These are phyloP conservation scores for Hiodon tergisus DNA, from an alignment of 2,113 vertebrate genomes.

Conservation along the genomic window DNA sequence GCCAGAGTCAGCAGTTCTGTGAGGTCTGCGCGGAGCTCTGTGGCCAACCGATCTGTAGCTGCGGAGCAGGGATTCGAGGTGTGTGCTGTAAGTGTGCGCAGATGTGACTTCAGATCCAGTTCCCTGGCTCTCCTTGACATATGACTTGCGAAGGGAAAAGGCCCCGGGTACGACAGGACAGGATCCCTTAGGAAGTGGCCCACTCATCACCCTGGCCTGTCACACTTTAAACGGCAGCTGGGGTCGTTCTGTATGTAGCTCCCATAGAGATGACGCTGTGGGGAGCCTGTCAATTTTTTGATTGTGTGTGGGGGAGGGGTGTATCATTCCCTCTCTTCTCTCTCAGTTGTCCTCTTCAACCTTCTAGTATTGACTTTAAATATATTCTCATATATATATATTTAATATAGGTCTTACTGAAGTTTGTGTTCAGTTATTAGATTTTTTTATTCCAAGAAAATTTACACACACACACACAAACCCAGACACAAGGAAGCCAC, in stretches of 20 bases:
- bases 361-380: not conserved
- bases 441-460: not conserved
- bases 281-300: not conserved
- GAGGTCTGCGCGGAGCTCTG: no score
- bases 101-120: slow-evolving; percentile 8
- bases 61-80: not conserved
- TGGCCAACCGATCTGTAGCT: no score
- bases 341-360: not conserved
- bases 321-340: not conserved
- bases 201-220: not conserved
- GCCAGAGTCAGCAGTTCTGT: no score
- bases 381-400: not conserved
- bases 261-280: slow-evolving; percentile 2
- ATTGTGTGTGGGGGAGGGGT: not conserved
- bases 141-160: not conserved
- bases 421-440: no score
- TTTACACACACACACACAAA: slow-evolving; percentile 10
- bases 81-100: slow-evolving; percentile 2
- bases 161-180: slow-evolving; percentile 5
- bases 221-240: not conserved
- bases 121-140: not conserved
- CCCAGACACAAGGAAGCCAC: slow-evolving; percentile 4
- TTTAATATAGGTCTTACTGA: no score
- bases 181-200: not conserved
- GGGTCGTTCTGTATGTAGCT: not conserved